Percentiles rank a stretch among this genome's conserved stretches.
Evolutionary conservation across 1,140 invertebrate genomes (phyloP).

Genomic region (Brachionus manjavacas): DNA sequence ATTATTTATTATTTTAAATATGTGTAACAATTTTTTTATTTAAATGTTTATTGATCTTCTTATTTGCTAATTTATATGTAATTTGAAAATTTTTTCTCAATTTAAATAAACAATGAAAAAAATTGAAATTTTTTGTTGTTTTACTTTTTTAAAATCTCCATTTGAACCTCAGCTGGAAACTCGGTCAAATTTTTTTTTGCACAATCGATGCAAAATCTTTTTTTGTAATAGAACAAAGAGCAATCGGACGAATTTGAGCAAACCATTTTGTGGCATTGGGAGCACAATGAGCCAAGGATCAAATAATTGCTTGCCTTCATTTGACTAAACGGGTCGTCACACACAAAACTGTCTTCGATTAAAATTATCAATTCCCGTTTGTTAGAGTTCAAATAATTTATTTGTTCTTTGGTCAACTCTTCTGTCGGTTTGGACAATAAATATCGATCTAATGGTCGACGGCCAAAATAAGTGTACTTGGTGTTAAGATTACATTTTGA

Average conservation of each 20-base stretch:
- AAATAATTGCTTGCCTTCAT: neutral
- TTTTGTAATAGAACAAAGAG: constrained; percentile 10
- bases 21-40: too few relatives aligned
- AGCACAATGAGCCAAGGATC: neutral
- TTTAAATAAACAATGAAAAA: too few relatives aligned
- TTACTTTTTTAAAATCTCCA: constrained; percentile 5
- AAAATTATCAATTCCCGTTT: neutral
- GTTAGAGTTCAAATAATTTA: neutral
- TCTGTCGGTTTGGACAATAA: neutral
- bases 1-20: too few relatives aligned
- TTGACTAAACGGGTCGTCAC: neutral
- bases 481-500: neutral
- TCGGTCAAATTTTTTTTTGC: neutral
- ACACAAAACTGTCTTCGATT: constrained; percentile 6
- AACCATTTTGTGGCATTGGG: neutral
- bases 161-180: neutral
- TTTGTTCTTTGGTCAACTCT: constrained; percentile 15
- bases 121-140: too few relatives aligned
- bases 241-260: constrained; percentile 6
- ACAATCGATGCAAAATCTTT: constrained; percentile 17
- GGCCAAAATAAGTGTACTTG: neutral
- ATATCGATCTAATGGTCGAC: neutral
- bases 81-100: too few relatives aligned
- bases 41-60: too few relatives aligned
- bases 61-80: too few relatives aligned